Conservation (phyloP, 1,140 invertebrate genomes). For the silkworm (Bombyx mori) region ASM3026992v2 NC_085126.1:2466501-2467000, state of each 20-base stretch:
- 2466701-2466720: slow-evolving; percentile 77
- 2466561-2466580: slow-evolving; percentile 79
- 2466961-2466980: slow-evolving; percentile 81
- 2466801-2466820: slow-evolving; percentile 88
- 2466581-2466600: slow-evolving; percentile 89
- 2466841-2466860: slow-evolving; percentile 93
- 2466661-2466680: slow-evolving; percentile 86
- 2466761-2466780: slow-evolving; percentile 81
- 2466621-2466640: slow-evolving; percentile 87
- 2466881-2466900: slow-evolving; percentile 91
- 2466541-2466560: slow-evolving; percentile 90
- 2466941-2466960: slow-evolving; percentile 82
- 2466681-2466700: slow-evolving; percentile 87
- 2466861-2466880: slow-evolving; percentile 89
- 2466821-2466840: slow-evolving; percentile 85
- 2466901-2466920: slow-evolving; percentile 87
- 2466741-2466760: slow-evolving; percentile 82
- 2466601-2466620: slow-evolving; percentile 86
- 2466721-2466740: slow-evolving; percentile 80
- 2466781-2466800: slow-evolving; percentile 83
- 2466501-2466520: slow-evolving; percentile 87
- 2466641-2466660: slow-evolving; percentile 82
- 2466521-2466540: slow-evolving; percentile 86
- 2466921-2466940: slow-evolving; percentile 78
- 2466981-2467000: slow-evolving; percentile 87